Base-by-base conservation (phyloP, 2,888 invertebrate genomes). In the Parnassius apollo region DNA sequence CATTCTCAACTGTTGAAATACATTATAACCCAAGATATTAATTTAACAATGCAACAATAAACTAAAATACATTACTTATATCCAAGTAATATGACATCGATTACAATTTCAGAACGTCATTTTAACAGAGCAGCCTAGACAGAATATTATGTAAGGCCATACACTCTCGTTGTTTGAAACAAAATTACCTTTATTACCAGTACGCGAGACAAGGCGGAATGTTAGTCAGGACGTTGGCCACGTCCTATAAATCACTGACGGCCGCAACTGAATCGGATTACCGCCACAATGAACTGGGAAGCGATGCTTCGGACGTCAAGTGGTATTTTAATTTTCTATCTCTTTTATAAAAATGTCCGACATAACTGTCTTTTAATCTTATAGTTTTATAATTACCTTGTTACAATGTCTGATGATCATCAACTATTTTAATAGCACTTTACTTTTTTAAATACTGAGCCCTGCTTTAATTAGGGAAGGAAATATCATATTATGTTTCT, bases 251-350 rank as follows among this genome's bases (percentile, higher is more conserved):
- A 88, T 89, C 89, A 87, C 83, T 78, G 76, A 75, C 74, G 74
- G 74, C 77, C 77, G 85, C 85, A 86, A 86, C 86, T 81, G 87
- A 88, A 88, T 88, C 87, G 85, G 86, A 87, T 89, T 88, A 82
- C 83, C 72, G 77, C 68, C 75, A 73, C 72, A 78, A 82, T 79
- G 66, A 69, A 69, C 66, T 65, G 67, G 68, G 66, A 66, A 68
- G 62, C 62, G 62, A 66, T 66, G 65, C 66, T 76, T 74, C 73
- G 72, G 73, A 74, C 71, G 69, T 68, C 49, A 22, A 60, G 61
- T 54, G 53, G 63, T 67, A 62, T 62, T 62, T 61, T 65, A 64
- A 61, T 64, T 59, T 59, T 59, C 63, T 61, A 58, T 61, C 55
- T 45, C 51, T 61, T 59, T 64, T 56, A 56, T 59, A 64, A 59